Base-by-base conservation (phyloP, 2,888 invertebrate genomes). In the Tillus elongatus region DNA sequence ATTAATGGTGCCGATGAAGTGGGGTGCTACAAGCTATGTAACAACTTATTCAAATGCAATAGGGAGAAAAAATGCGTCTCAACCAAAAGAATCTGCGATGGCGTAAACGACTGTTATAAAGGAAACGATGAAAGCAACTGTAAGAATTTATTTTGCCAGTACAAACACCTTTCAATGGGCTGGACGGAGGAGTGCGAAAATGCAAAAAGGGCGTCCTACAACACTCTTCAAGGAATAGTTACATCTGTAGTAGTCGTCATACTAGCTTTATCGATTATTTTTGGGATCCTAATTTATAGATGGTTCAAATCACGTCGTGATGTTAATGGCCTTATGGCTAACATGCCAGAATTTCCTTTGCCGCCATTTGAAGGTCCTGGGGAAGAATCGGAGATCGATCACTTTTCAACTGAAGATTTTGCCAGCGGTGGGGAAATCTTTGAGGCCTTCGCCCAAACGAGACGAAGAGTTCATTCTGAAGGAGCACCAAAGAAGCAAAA, bases 311-410 rank as follows among this genome's bases (percentile, higher is more conserved):
- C 16, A 9, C 37, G 55, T 19, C 30, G 50, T 4, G 40, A 53
- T 32, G 15, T 53, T 2, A 15, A 35, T 3, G 30, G 39, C 8
- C 24, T 53, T 2, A 39, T 55, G 32, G 39, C 41, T 8, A 46
- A 55, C 31, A 37, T 49, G 15, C 55, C 54, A 3, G 47, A 52
- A 19, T 52, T 54, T 39, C 53, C 54, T 2, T 26, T 50, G 30
- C 50, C 52, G 6, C 46, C 49, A 3, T 50, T 51, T 37, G 37
- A 45, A 13, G 45, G 45, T 8, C 51, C 51, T 12, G 47, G 45
- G 4, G 42, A 42, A 4, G 33, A 39, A 8, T 31, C 34, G 6
- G 33, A 35, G 13, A 36, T 34, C 8, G 39, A 36, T 2, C 39
- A 33, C 31, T 44, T 37, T 34, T 42, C 45, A 0, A 40, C 44